Percentiles rank a stretch among this genome's conserved stretches.
Evolutionary conservation across 2,797 vertebrate species (phyloP).

Genomic region (Enteromius unitaeniatus): DNA sequence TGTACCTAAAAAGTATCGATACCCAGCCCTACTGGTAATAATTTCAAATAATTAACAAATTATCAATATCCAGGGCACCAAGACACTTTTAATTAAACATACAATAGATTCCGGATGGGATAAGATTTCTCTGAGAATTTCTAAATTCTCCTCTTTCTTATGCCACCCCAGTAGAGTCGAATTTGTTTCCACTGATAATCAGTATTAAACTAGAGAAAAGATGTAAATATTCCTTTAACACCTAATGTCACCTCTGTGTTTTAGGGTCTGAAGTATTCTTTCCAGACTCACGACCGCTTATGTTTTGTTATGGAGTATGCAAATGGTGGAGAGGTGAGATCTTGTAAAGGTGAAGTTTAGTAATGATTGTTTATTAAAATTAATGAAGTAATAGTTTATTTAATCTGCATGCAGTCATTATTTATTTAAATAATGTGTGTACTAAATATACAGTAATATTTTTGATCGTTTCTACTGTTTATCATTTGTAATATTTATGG

Average conservation of each 20-base stretch:
- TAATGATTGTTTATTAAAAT: background rate
- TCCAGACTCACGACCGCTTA: conserved; percentile 95
- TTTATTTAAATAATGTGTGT: background rate
- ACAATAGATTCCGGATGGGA: background rate
- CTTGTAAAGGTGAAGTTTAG: conserved; percentile 34
- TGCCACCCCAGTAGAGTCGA: background rate
- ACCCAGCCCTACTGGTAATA: background rate
- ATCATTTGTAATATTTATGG: conserved; percentile 61
- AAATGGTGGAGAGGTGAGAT: conserved; percentile 94
- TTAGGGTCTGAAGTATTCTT: conserved; percentile 96
- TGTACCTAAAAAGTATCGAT: too few species aligned
- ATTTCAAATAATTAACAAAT: background rate
- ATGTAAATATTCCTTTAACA: background rate
- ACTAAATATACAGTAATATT: background rate
- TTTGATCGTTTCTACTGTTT: conserved; percentile 3
- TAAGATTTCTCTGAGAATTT: background rate
- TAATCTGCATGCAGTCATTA: background rate
- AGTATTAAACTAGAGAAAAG: background rate
- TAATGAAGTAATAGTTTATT: background rate
- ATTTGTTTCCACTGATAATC: background rate
- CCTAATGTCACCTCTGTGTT: conserved; percentile 48
- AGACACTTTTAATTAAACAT: background rate
- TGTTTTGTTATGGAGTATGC: conserved; percentile 99
- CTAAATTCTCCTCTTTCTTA: background rate
- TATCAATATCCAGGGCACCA: conserved; percentile 3